Percentiles rank a stretch among this genome's conserved stretches.
Conservation (phyloP, 2,113 vertebrate genomes). For the Percina caprodes region DNA sequence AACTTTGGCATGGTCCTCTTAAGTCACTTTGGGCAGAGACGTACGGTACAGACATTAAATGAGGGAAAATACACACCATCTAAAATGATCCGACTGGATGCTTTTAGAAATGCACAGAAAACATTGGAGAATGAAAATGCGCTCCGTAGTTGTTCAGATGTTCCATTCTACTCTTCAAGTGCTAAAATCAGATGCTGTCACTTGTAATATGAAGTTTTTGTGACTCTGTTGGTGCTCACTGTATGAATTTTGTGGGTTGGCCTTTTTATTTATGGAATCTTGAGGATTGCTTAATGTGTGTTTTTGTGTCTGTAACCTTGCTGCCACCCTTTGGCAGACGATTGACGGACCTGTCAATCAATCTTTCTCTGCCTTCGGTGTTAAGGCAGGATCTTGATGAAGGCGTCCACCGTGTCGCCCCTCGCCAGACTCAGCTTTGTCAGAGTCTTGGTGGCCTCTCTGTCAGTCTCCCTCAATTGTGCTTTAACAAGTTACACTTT, state of each 20-base stretch:
- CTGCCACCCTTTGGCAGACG: constrained; percentile 66
- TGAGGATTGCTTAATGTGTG: constrained; percentile 82
- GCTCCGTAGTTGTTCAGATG: constrained; percentile 39
- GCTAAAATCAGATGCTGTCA: constrained; percentile 82
- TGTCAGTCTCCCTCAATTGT: constrained; percentile 83
- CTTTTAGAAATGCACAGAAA: constrained; percentile 29
- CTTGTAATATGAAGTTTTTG: constrained; percentile 81
- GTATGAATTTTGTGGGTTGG: constrained; percentile 85
- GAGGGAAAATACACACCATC: constrained; percentile 1
- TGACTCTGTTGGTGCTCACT: constrained; percentile 78
- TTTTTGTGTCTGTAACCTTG: constrained; percentile 73
- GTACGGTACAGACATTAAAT: background rate
- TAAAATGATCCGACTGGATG: constrained; percentile 26
- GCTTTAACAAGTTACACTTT: constrained; percentile 89
- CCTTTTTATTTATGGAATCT: constrained; percentile 84
- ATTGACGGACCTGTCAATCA: constrained; percentile 37
- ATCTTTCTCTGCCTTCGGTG: constrained; percentile 57
- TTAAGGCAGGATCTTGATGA: constrained; percentile 45
- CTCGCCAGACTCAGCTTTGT: constrained; percentile 25
- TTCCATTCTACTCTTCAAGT: constrained; percentile 65
- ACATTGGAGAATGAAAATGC: constrained; percentile 33
- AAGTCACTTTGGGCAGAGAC: constrained; percentile 6
- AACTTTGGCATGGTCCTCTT: constrained; percentile 42
- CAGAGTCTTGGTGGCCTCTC: constrained; percentile 72
- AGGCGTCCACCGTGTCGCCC: constrained; percentile 34